Evolutionary conservation across 2,797 vertebrate genomes (phyloP).

Genomic region (Trachops cirrhosus): DNA sequence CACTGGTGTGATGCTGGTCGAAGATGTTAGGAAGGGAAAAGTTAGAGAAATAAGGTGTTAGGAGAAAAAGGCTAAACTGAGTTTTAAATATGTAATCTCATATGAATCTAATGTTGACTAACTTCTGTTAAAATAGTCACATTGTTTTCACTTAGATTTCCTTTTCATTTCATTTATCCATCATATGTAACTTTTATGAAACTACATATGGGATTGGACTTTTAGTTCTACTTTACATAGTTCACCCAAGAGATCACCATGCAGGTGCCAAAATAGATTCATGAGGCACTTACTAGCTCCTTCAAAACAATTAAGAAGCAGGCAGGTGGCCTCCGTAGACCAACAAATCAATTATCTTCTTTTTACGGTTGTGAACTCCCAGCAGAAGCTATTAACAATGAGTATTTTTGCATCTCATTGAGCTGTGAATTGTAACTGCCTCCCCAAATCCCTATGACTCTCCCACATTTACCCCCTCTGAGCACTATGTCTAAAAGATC

Average conservation of each 20-base stretch:
- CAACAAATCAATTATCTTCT: neutral
- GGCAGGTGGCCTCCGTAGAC: neutral
- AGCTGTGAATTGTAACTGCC: constrained; percentile 25
- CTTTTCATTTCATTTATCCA: constrained; percentile 15
- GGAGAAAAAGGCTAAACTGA: constrained; percentile 2
- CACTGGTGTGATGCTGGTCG: neutral
- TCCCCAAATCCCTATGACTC: neutral
- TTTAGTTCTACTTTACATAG: constrained; percentile 6
- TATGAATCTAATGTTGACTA: neutral
- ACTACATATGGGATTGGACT: neutral
- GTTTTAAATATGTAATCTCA: constrained; percentile 15
- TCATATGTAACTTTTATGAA: neutral
- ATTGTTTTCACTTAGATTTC: neutral
- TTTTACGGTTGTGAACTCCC: constrained; percentile 13
- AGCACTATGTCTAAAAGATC: constrained; percentile 53
- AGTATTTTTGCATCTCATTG: constrained; percentile 64
- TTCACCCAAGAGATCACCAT: neutral
- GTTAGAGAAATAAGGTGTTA: neutral
- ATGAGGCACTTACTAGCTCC: neutral
- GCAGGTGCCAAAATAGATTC: neutral
- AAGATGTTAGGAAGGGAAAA: neutral
- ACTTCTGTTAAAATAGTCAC: neutral
- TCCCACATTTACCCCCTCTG: neutral
- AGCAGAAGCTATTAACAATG: constrained; percentile 49
- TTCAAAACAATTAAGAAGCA: constrained; percentile 29